Base-by-base conservation (phyloP, 2,888 invertebrate species). In the Phalangium opilio region DNA sequence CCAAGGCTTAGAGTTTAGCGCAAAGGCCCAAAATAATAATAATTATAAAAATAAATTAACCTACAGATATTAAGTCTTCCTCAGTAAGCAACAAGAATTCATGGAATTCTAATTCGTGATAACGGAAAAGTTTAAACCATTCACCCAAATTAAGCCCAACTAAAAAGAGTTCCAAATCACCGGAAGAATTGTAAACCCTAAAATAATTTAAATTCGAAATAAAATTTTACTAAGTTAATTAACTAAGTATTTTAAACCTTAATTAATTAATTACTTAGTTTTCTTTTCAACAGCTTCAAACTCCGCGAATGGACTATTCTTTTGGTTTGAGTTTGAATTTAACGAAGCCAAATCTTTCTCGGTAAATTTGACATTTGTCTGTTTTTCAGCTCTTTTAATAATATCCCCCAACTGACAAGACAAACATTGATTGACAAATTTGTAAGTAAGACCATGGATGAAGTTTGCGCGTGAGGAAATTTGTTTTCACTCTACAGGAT, bases 131-230 rank as follows among this genome's bases (percentile, higher is more conserved):
- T 11, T 60, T 56, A 15, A 67, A 59, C 18, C 65, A 54, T 21
- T 61, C 49, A 8, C 56, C 49, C 15, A 66, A 60, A n/a, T 62
- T 63, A 18, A 68, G 57, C 2, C 67, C 68, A 46, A 54, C 56
- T n/a, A 69, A 57, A 52, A 68, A 67, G 45, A 68, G 54, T 52
- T 68, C 68, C 46, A 68, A 52, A 34, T 68, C 67, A 41, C 50
- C 49, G 38, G 44, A 27, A 43, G 40, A 4, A 27, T 27, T 27
- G 27, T 27, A 27, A 27, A 27, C 8, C 8, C 27, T 27, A n/a
- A n/a, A n/a, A n/a, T n/a, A n/a, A n/a, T n/a, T n/a, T n/a, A n/a
- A n/a, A n/a, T n/a, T n/a, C n/a, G 27, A 27, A 27, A 27, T 8
- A 27, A 27, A 27, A 27, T 27, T 27, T 27, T 27, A 27, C 27